Conservation (phyloP, 2,888 invertebrate species). For the Coecobrya sp. region DNA sequence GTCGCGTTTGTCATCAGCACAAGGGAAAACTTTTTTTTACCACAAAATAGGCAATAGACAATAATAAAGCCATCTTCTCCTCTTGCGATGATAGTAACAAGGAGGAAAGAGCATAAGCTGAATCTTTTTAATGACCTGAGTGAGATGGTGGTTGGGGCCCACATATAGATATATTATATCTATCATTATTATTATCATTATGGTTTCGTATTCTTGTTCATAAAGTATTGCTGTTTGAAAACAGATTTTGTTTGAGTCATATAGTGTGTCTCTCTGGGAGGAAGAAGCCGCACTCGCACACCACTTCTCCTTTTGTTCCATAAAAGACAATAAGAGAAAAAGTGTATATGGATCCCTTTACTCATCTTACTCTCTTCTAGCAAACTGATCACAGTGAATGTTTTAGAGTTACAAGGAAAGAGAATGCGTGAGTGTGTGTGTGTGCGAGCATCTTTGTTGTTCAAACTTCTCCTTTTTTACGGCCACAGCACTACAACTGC, state of each 20-base stretch:
- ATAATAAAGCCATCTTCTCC: conserved; percentile 35
- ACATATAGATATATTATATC: background rate
- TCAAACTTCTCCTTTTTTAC: conserved; percentile 36
- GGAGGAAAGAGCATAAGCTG: conserved; percentile 19
- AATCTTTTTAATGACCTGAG: conserved; percentile 42
- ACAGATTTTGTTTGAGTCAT: conserved; percentile 35
- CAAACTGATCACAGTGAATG: background rate
- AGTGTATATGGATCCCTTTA: conserved; percentile 38
- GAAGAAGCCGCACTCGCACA: background rate
- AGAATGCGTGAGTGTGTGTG: background rate
- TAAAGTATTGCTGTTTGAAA: conserved; percentile 38
- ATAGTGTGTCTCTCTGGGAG: background rate
- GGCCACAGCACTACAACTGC: background rate
- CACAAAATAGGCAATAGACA: conserved; percentile 1
- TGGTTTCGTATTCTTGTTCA: background rate
- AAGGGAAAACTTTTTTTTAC: background rate
- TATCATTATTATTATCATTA: conserved; percentile 13
- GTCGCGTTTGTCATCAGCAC: background rate
- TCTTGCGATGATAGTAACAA: background rate
- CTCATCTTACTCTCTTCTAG: too few species aligned
- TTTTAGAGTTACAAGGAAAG: too few species aligned
- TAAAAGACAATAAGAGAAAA: conserved; percentile 30
- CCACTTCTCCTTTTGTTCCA: conserved; percentile 39
- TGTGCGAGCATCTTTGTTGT: conserved; percentile 7
- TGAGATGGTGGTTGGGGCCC: background rate